Evolutionary conservation across 92 coral and sea anemone species (phyloP).

Genomic region (Palythoa heliodiscus): DNA sequence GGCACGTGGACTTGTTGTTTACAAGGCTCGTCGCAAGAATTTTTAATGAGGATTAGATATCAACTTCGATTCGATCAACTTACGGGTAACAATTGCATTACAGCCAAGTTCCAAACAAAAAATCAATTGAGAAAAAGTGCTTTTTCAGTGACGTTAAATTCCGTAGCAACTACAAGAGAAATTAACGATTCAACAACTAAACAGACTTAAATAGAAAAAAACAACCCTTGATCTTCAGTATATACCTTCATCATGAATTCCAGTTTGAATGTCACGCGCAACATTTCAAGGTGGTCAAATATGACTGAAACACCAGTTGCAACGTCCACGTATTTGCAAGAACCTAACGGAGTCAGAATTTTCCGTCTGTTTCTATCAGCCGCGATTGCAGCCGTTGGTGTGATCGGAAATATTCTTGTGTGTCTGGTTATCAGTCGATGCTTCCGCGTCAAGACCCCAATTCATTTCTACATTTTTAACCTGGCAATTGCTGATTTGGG

Average conservation of each 20-base stretch:
- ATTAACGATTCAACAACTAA: neutral
- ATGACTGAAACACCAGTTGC: neutral
- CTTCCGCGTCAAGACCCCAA: slow-evolving; percentile 57
- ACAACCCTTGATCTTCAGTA: no score
- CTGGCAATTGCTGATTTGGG: slow-evolving; percentile 93
- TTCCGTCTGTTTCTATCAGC: slow-evolving; percentile 61
- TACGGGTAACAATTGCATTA: neutral
- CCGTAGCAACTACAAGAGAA: neutral
- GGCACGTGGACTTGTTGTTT: neutral
- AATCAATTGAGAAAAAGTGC: neutral
- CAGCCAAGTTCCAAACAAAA: neutral
- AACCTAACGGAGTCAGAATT: slow-evolving; percentile 53
- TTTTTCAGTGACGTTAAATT: neutral
- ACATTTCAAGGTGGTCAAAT: neutral
- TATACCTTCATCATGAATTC: neutral
- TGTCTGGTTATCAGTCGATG: slow-evolving; percentile 60
- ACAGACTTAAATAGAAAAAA: no score
- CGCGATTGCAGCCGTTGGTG: slow-evolving; percentile 67
- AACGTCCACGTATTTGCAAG: slow-evolving; percentile 51
- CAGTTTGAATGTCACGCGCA: slow-evolving; percentile 12
- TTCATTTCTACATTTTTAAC: slow-evolving; percentile 70
- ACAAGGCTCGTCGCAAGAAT: neutral
- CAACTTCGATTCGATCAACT: neutral
- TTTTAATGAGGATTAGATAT: neutral
- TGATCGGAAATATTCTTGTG: slow-evolving; percentile 76